Conservation (phyloP, 2,797 vertebrate genomes). For the Clarias fuscus region DNA sequence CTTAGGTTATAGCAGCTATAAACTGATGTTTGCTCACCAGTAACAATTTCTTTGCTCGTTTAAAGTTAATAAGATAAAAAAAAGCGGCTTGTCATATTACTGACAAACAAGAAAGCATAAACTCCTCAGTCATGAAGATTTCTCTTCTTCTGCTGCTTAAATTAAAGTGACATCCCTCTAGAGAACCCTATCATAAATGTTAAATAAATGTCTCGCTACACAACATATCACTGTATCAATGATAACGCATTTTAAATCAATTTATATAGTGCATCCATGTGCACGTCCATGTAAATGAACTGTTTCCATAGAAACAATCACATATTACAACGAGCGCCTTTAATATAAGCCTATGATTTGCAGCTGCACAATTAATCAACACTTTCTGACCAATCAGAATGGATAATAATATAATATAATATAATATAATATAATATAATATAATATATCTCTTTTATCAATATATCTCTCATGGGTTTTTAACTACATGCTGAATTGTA, state of each 20-base stretch:
- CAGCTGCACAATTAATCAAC: background rate
- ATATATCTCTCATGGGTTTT: background rate
- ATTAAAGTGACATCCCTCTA: background rate
- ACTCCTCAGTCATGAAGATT: background rate
- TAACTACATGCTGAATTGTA: background rate
- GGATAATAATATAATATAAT: background rate
- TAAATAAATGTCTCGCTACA: background rate
- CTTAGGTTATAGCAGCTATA: background rate
- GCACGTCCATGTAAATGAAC: background rate
- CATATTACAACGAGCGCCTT: background rate
- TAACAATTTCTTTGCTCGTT: background rate
- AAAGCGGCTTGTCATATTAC: background rate
- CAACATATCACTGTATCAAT: background rate
- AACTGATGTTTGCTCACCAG: background rate
- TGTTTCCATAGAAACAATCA: background rate
- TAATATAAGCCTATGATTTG: background rate
- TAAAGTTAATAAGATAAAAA: background rate
- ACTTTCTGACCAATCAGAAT: background rate
- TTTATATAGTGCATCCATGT: background rate
- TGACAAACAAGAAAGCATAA: background rate
- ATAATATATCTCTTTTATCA: no score
- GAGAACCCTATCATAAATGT: background rate
- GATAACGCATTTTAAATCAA: background rate
- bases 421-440: background rate
- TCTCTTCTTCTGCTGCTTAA: background rate